Percentiles rank a stretch among this genome's conserved stretches.
phyloP scores from a whole-genome alignment of 2,113 vertebrate genomes.

The Anoura caudifer region DNA sequence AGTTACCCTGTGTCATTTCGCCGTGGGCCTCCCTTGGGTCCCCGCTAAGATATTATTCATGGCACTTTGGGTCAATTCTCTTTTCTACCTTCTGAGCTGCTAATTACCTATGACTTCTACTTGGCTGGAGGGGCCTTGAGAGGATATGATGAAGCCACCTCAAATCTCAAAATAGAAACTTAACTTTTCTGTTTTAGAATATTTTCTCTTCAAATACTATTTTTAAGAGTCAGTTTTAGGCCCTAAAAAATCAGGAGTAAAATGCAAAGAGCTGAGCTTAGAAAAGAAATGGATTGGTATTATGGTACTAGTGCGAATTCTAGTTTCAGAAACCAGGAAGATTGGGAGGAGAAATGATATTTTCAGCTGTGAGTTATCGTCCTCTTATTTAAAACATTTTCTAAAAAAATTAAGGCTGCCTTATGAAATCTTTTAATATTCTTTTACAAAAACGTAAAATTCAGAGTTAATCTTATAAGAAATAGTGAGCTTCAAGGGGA shows the following conservation, averaged over 20 bases:
- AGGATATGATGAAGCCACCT: neutral
- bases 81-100: neutral
- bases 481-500: slow-evolving; percentile 7
- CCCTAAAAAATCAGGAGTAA: neutral
- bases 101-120: neutral
- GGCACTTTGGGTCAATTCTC: neutral
- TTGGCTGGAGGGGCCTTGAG: neutral
- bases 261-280: neutral
- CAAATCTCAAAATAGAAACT: neutral
- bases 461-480: neutral
- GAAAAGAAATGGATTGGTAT: neutral
- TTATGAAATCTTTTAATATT: neutral
- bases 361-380: neutral
- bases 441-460: neutral
- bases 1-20: neutral
- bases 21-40: neutral
- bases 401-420: neutral
- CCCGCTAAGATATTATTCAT: neutral
- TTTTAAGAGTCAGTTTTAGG: neutral
- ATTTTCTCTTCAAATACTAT: neutral
- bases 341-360: neutral
- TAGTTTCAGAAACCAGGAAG: neutral
- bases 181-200: neutral
- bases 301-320: neutral
- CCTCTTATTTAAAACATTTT: slow-evolving; percentile 6